Evolutionary conservation across 2,113 vertebrate genomes (phyloP), one percentile per base, ranked within the genome.

Genomic region (Pangasianodon gigas): DNA sequence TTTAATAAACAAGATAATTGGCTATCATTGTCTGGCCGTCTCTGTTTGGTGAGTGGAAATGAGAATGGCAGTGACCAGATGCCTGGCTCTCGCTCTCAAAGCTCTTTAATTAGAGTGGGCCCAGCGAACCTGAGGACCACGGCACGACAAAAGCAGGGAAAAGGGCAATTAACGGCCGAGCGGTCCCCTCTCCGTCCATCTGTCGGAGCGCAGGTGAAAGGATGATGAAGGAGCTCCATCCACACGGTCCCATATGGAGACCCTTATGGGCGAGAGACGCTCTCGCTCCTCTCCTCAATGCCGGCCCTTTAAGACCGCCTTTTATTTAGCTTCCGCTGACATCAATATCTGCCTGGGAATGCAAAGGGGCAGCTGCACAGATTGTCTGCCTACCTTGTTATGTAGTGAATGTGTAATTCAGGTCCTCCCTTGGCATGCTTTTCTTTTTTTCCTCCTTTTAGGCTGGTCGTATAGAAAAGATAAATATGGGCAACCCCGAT

Each of bases 91-190:
- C 32, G 67, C 91, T 93, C 94, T 96, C 94, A 94, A 94, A 95
- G 91, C 93, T 94, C 95, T 94, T 96, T 96, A 96, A 97, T 97
- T 97, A 97, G 94, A 96, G 95, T 65, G 89, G 95, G 93, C 95
- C 93, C 93, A 90, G 93, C 94, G 94, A 96, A 97, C 96, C 94
- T 95, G 92, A 92, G 86, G 95, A 96, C 96, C 94, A 94, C 89
- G 88, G 92, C 90, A 91, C 92, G 93, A 93, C 93, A 94, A 92
- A 92, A 93, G 82, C 89, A 89, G 92, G 85, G 94, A 96, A 95
- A 96, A 96, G 95, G 95, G 94, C 95, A 97, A 97, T 96, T 97
- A 97, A 95, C 94, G 95, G 93, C 95, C 93, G 94, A 94, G 90
- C 89, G 90, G 89, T 91, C 90, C 90, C 91, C 74, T 89, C 94